These are phyloP conservation scores for Protaetia brevitarsis DNA, from an alignment of 1,140 invertebrate genomes.

Conservation along the genomic window DNA sequence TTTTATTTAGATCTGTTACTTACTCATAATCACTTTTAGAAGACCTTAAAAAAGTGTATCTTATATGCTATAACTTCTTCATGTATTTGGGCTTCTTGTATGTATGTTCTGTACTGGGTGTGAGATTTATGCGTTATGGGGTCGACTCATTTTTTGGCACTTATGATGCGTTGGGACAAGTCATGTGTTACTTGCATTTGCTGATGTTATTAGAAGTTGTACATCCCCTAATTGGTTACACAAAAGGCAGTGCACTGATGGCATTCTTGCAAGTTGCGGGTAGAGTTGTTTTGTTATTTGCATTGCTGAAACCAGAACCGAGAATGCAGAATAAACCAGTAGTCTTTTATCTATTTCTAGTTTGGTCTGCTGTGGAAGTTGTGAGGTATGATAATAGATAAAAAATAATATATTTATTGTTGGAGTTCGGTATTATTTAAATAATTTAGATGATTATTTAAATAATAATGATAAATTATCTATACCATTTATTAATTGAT, in stretches of 20 bases:
- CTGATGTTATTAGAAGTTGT: conserved; percentile 84
- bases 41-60: conserved; percentile 79
- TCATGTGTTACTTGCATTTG: conserved; percentile 79
- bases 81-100: conserved; percentile 88
- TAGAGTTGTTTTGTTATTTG: conserved; percentile 76
- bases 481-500: too few species aligned
- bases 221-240: conserved; percentile 86
- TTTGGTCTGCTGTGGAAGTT: conserved; percentile 80
- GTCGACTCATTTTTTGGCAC: conserved; percentile 68
- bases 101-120: conserved; percentile 68
- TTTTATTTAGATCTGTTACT: conserved; percentile 15
- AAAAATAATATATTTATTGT: too few species aligned
- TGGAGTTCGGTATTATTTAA: too few species aligned
- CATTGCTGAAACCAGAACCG: conserved; percentile 78
- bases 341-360: conserved; percentile 80
- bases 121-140: conserved; percentile 73
- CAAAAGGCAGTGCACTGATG: conserved; percentile 66
- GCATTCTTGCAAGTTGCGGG: conserved; percentile 72
- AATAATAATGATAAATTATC: conserved; percentile 12
- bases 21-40: conserved; percentile 56
- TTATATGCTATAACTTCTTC: conserved; percentile 86
- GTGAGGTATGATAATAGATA: conserved; percentile 59
- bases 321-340: conserved; percentile 83
- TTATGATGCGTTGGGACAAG: conserved; percentile 73
- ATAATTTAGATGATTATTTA: too few species aligned